Base-by-base conservation (phyloP, 2,888 invertebrate species). In the Coremacera marginata region DNA sequence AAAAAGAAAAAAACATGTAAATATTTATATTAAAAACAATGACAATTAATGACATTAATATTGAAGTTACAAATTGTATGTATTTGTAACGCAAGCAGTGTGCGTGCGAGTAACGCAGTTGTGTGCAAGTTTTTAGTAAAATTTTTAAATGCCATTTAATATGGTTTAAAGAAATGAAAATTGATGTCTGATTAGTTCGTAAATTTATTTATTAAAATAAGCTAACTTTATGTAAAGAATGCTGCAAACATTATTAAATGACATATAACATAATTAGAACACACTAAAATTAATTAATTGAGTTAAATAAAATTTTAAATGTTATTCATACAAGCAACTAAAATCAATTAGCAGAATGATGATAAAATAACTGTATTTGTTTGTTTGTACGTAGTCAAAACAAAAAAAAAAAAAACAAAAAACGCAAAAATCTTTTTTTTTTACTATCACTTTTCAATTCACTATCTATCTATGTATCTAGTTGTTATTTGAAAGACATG, bases 161-260 rank as follows among this genome's bases (percentile, higher is more conserved):
- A 44, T 71, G 37, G 60, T 60, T 22, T 67, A 74, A 67, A 55
- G 34, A 67, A 55, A 52, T 65, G 78, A 80, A 80, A 73, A 78
- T 81, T 81, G 77, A 85, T 85, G 84, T 85, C 84, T 85, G 86
- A 85, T 82, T 85, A 85, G 85, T 82, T 81, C 82, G 83, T 85
- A 85, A 82, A 82, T 62, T 44, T 7, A 62, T 68, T 49, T 63
- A 34, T 25, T 22, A 22, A 74, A 27, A 65, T n/a, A 55, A 65
- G 25, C 31, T 16, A 73, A 19, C 49, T 0, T 31, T 27, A 60
- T 60, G 5, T 31, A 57, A 52, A 27, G 55, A 51, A 70, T 49
- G 44, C 31, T 31, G 31, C 31, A 31, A 44, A 22, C 22, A 49
- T 19, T 22, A 68, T 49, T 11, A 19, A 63, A 31, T 31, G 25